A percentile compares a stretch with the other conserved stretches of the same genome.
Conservation (phyloP, 2,113 vertebrate genomes). For the Pyrgilauda ruficollis region DNA sequence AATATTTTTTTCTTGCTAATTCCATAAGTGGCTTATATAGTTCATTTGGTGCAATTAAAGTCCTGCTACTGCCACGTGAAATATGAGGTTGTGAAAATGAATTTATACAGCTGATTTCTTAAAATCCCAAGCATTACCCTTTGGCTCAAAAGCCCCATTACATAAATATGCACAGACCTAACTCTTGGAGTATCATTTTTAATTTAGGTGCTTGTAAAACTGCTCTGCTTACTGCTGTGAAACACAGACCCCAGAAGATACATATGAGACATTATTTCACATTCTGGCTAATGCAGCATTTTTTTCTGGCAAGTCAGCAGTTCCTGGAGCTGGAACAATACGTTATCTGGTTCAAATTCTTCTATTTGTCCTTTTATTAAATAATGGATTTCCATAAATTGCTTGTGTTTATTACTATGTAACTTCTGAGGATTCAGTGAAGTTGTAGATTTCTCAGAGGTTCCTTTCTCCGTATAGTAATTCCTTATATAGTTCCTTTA, state of each 20-base stretch:
- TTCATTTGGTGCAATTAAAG: neutral
- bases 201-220: conserved; percentile 2
- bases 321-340: neutral
- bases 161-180: neutral
- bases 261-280: neutral
- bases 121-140: neutral
- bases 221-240: neutral
- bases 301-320: neutral
- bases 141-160: neutral
- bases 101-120: neutral
- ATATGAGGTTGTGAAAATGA: neutral
- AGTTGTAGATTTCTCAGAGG: neutral
- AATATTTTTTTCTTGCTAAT: neutral
- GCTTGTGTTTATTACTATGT: neutral
- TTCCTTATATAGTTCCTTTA: too few species aligned
- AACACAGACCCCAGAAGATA: neutral
- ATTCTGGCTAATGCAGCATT: neutral
- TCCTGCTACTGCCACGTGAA: neutral
- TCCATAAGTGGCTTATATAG: neutral
- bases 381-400: neutral
- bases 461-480: neutral
- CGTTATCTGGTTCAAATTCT: neutral
- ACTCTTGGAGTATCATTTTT: neutral
- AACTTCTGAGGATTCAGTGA: neutral
- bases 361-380: neutral